Conservation (phyloP, 2,888 invertebrate species). For the Ceratothoa steindachneri region DNA sequence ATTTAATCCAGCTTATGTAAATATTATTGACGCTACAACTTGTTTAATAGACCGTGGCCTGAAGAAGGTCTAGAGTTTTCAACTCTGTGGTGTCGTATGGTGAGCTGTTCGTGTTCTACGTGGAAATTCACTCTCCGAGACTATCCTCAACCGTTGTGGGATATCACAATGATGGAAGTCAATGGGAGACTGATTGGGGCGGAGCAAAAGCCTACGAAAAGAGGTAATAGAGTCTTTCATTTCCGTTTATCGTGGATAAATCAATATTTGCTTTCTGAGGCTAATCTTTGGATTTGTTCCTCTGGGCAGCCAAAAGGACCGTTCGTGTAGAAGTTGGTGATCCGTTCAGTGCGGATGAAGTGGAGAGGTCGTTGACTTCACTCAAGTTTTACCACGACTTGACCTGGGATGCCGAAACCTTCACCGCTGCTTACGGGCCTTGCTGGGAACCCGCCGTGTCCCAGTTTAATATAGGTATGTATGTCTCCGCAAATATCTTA, state of each 20-base stretch:
- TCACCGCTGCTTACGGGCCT: constrained; percentile 92
- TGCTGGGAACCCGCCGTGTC: constrained; percentile 98
- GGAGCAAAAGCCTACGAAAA: constrained; percentile 40
- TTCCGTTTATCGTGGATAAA: background rate
- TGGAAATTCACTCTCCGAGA: constrained; percentile 88
- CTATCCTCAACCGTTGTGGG: constrained; percentile 88
- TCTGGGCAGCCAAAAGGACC: constrained; percentile 56
- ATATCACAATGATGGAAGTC: constrained; percentile 74
- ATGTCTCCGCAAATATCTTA: no score
- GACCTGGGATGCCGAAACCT: constrained; percentile 84
- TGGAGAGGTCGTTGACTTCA: constrained; percentile 84
- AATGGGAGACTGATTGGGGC: constrained; percentile 78
- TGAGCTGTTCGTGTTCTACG: constrained; percentile 73
- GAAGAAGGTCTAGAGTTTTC: constrained; percentile 75
- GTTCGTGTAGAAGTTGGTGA: constrained; percentile 72
- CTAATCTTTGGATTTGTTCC: no score
- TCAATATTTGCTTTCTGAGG: no score
- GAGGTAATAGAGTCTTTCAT: constrained; percentile 24
- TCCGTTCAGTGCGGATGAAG: constrained; percentile 75
- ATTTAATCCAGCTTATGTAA: no score
- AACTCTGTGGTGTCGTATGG: constrained; percentile 87
- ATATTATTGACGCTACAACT: no score
- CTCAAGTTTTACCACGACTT: constrained; percentile 97
- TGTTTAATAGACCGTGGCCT: constrained; percentile 87
- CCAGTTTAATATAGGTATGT: constrained; percentile 72